A percentile compares a stretch with the other conserved stretches of the same genome.
These are phyloP conservation scores for Coenonympha arcania DNA, from an alignment of 2,888 invertebrate species.

Conservation along the genomic window DNA sequence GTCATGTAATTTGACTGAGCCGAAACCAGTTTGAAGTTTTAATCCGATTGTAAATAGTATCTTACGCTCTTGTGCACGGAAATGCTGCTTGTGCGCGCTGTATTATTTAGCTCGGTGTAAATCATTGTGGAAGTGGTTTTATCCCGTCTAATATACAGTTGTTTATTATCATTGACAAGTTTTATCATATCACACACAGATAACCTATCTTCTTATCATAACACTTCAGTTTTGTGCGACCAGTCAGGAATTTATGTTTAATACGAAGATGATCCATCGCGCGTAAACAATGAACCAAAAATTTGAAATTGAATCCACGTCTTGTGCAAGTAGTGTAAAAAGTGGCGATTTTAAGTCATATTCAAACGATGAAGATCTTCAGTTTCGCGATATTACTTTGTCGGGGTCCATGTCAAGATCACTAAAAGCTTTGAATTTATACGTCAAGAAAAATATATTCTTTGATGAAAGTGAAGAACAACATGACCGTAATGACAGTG, in stretches of 20 bases:
- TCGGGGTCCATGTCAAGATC: constrained; percentile 60
- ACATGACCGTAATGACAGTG: constrained; percentile 41
- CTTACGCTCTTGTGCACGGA: constrained; percentile 45
- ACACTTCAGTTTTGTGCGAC: constrained; percentile 38
- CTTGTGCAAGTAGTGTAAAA: constrained; percentile 19
- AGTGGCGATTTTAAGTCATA: constrained; percentile 28
- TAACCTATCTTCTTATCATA: constrained; percentile 41
- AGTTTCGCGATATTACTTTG: constrained; percentile 55
- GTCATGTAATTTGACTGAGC: constrained; percentile 54
- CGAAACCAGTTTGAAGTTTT: constrained; percentile 64
- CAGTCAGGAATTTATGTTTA: constrained; percentile 23
- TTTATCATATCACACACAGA: constrained; percentile 44
- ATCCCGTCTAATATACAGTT: constrained; percentile 33
- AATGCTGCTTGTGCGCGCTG: constrained; percentile 24
- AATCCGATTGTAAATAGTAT: constrained; percentile 57
- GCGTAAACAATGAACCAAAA: constrained; percentile 29
- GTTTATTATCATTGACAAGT: constrained; percentile 17
- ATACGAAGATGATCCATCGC: constrained; percentile 13
- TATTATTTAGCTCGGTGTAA: constrained; percentile 29
- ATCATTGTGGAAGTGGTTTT: constrained; percentile 20
- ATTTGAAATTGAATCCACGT: constrained; percentile 25
- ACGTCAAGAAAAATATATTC: constrained; percentile 61
- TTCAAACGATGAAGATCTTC: constrained; percentile 54
- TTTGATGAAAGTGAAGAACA: constrained; percentile 47
- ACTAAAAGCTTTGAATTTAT: constrained; percentile 59